A percentile compares a stretch with the other conserved stretches of the same genome.
phyloP scores from a whole-genome alignment of 2,888 invertebrate species.

The Rhingia campestris region DNA sequence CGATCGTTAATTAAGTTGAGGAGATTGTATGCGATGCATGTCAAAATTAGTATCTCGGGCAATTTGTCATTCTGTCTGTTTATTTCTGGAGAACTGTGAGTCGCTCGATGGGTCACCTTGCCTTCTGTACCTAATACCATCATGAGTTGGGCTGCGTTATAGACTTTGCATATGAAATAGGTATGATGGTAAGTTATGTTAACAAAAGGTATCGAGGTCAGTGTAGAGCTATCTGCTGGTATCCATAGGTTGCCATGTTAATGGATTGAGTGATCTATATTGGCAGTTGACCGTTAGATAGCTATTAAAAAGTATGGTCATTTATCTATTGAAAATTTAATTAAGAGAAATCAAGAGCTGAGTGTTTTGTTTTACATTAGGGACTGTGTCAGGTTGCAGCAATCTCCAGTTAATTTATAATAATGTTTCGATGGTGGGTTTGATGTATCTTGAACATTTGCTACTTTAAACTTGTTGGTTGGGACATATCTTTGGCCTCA shows the following conservation, averaged over 20 bases:
- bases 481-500: no score
- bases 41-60: slow-evolving; percentile 65
- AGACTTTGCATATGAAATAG: slow-evolving; percentile 50
- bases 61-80: slow-evolving; percentile 68
- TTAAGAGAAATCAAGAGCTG: slow-evolving; percentile 24
- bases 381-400: slow-evolving; percentile 5
- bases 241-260: neutral
- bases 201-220: slow-evolving; percentile 42
- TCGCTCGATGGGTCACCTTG: neutral
- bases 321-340: slow-evolving; percentile 3
- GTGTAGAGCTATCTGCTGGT: slow-evolving; percentile 27
- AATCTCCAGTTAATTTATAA: neutral
- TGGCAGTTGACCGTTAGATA: slow-evolving; percentile 23
- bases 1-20: slow-evolving; percentile 74
- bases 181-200: neutral
- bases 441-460: slow-evolving; percentile 13
- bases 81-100: slow-evolving; percentile 34
- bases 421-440: neutral
- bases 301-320: neutral
- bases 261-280: slow-evolving; percentile 26
- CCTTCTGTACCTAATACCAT: neutral
- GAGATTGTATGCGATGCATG: slow-evolving; percentile 68
- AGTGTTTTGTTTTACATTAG: slow-evolving; percentile 33
- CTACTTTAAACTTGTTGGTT: no score
- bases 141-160: neutral